A percentile compares a stretch with the other conserved stretches of the same genome.
These are phyloP conservation scores for Ichneumoninae sp. DNA, from an alignment of 2,888 invertebrate genomes.

Conservation along the genomic window DNA sequence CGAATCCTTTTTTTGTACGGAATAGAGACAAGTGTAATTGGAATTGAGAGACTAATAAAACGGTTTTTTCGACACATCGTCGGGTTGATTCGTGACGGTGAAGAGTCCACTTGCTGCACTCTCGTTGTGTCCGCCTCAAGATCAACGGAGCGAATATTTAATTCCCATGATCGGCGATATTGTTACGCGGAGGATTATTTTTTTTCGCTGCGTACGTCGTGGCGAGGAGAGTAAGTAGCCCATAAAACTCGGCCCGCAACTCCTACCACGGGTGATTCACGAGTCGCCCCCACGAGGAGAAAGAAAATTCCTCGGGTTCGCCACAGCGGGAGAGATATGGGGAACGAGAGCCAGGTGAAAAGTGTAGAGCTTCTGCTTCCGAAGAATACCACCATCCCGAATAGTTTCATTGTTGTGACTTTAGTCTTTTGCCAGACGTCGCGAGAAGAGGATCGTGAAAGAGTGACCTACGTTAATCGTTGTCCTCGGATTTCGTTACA, in stretches of 20 bases:
- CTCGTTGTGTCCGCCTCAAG: neutral
- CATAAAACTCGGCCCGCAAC: constrained; percentile 74
- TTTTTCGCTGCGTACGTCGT: constrained; percentile 49
- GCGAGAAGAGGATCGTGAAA: constrained; percentile 48
- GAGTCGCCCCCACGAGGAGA: constrained; percentile 76
- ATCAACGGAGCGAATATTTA: neutral
- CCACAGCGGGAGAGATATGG: constrained; percentile 9
- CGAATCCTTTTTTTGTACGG: constrained; percentile 40
- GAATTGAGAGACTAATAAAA: constrained; percentile 58
- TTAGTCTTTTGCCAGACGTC: constrained; percentile 67
- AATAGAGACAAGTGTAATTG: constrained; percentile 59
- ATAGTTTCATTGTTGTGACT: constrained; percentile 32
- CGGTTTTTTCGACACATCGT: constrained; percentile 34
- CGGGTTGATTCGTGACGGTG: neutral
- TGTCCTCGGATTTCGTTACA: neutral
- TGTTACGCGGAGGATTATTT: constrained; percentile 4
- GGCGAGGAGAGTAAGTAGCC: constrained; percentile 78
- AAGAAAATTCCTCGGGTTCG: constrained; percentile 76
- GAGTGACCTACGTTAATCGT: constrained; percentile 3
- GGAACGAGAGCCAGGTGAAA: constrained; percentile 35
- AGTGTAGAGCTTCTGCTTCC: constrained; percentile 25
- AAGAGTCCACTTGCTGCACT: neutral
- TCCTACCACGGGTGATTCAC: constrained; percentile 73
- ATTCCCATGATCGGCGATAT: constrained; percentile 9
- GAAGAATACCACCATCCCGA: constrained; percentile 23